Percentiles rank a stretch among this genome's conserved stretches.
Conservation (phyloP, 2,113 vertebrate species). For the Notothenia rossii region DNA sequence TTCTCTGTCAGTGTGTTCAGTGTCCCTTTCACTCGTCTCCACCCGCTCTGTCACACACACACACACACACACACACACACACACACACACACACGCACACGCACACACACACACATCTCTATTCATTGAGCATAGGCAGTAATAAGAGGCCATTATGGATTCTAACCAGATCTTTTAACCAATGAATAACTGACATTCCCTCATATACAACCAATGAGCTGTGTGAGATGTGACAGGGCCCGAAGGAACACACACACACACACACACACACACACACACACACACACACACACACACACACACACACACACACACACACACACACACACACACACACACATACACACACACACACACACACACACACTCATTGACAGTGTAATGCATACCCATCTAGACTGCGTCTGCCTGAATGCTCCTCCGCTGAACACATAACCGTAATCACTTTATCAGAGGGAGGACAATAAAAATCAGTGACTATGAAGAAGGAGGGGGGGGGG, state of each 20-base stretch:
- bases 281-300: slow-evolving; percentile 40
- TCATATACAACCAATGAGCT: slow-evolving; percentile 75
- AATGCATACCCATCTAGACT: slow-evolving; percentile 95
- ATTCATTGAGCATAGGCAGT: slow-evolving; percentile 43
- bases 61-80: not conserved
- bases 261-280: slow-evolving; percentile 38
- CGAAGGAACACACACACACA: slow-evolving; percentile 33
- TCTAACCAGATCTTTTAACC: slow-evolving; percentile 77
- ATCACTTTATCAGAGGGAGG: slow-evolving; percentile 91
- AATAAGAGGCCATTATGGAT: slow-evolving; percentile 67
- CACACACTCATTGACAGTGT: slow-evolving; percentile 50
- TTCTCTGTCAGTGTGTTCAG: slow-evolving; percentile 15
- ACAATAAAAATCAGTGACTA: slow-evolving; percentile 67
- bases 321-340: slow-evolving; percentile 45
- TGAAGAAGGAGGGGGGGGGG: slow-evolving; percentile 32
- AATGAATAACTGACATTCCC: slow-evolving; percentile 69
- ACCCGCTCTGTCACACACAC: slow-evolving; percentile 2
- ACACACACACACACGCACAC: not conserved
- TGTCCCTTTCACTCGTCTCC: slow-evolving; percentile 17
- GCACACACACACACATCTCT: slow-evolving; percentile 20
- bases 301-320: slow-evolving; percentile 28
- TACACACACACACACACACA: slow-evolving; percentile 35
- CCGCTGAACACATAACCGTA: slow-evolving; percentile 90
- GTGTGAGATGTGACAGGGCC: slow-evolving; percentile 49
- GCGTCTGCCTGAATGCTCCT: slow-evolving; percentile 92